Conservation (phyloP, 1,140 invertebrate species). For the Lucilia sericata region DNA sequence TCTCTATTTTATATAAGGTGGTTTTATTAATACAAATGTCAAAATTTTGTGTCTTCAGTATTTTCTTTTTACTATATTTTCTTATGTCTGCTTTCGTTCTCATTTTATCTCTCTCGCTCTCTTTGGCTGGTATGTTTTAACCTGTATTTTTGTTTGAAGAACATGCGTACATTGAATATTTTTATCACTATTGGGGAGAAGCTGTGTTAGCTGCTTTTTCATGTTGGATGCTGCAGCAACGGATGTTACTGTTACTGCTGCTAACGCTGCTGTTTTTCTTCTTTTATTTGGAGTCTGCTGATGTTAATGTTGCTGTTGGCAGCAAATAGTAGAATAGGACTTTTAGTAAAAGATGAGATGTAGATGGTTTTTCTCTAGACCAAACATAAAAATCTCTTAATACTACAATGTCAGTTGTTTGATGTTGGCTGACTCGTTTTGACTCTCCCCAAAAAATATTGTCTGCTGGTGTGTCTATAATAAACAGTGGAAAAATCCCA, state of each 20-base stretch:
- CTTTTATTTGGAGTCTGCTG: no score
- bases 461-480: background rate
- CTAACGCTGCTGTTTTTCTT: background rate
- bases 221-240: background rate
- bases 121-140: no score
- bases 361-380: background rate
- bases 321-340: background rate
- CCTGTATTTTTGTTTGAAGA: background rate
- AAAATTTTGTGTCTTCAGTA: background rate
- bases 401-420: background rate
- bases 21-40: background rate
- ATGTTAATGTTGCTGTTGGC: background rate
- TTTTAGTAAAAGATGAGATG: background rate
- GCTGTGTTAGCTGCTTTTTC: background rate
- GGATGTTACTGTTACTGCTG: background rate
- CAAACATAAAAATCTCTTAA: constrained; percentile 6
- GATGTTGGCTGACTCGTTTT: background rate
- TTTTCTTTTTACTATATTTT: background rate
- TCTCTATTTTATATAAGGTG: no score
- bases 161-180: background rate
- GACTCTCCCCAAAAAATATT: background rate
- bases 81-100: no score
- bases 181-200: background rate
- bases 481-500: constrained; percentile 4
- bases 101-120: no score